Evolutionary conservation across 2,113 vertebrate genomes (phyloP).

Genomic region (Stomatorhinus ivindoensis): DNA sequence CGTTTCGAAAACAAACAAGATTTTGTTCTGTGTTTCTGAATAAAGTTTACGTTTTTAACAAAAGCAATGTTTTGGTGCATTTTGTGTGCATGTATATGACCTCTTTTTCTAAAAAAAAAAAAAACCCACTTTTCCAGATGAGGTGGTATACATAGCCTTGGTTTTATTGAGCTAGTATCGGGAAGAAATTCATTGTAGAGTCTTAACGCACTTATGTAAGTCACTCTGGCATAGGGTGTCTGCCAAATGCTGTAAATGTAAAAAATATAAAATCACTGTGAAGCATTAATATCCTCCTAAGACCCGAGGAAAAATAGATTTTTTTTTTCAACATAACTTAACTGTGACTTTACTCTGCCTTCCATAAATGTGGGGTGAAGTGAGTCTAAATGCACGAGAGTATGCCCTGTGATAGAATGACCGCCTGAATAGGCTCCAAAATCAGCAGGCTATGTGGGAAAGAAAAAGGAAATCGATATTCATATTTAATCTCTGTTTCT

Average conservation of each 20-base stretch:
- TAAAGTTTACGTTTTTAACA: constrained; percentile 10
- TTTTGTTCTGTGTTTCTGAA: neutral
- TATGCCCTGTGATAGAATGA: neutral
- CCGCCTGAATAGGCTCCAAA: neutral
- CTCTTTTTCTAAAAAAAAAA: too few relatives aligned
- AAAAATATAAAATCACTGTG: too few relatives aligned
- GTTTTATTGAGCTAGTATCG: too few relatives aligned
- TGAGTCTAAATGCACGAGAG: neutral
- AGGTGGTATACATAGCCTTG: too few relatives aligned
- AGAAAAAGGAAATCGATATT: neutral
- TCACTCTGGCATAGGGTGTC: too few relatives aligned
- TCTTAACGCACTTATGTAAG: too few relatives aligned
- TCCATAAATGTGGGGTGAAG: neutral
- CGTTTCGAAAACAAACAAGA: neutral
- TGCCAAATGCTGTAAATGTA: too few relatives aligned
- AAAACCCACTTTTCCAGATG: too few relatives aligned
- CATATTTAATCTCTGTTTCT: neutral
- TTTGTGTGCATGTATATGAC: neutral
- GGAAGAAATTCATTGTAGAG: too few relatives aligned
- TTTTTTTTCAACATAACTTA: neutral
- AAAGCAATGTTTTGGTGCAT: neutral
- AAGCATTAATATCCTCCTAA: neutral
- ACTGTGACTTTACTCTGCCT: neutral
- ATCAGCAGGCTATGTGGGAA: neutral
- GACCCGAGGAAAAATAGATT: neutral